phyloP scores from a whole-genome alignment of 2,888 invertebrate species.

The Lampropteryx suffumata region DNA sequence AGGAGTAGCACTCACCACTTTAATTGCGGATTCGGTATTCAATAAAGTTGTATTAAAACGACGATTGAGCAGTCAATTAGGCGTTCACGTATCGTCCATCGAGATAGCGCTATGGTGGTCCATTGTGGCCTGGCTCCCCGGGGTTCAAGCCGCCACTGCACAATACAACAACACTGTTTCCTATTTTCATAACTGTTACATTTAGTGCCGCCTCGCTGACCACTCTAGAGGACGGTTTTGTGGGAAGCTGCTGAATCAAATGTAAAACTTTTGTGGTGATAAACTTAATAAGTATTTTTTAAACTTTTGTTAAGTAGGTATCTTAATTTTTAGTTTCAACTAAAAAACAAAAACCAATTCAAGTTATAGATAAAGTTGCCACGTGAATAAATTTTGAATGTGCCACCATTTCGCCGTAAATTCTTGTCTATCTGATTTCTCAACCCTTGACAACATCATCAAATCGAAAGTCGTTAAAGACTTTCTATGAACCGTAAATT shows the following conservation, averaged over 20 bases:
- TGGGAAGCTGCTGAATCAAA: constrained; percentile 62
- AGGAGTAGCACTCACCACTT: constrained; percentile 35
- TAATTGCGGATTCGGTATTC: constrained; percentile 49
- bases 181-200: constrained; percentile 73
- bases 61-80: constrained; percentile 80
- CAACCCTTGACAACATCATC: constrained; percentile 41
- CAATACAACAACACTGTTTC: constrained; percentile 70
- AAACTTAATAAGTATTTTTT: no score
- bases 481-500: constrained; percentile 54
- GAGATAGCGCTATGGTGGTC: constrained; percentile 79
- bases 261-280: constrained; percentile 14
- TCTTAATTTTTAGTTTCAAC: not conserved
- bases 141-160: constrained; percentile 55
- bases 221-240: constrained; percentile 64
- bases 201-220: constrained; percentile 72
- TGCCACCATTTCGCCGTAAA: constrained; percentile 39
- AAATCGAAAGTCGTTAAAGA: constrained; percentile 54
- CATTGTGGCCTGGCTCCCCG: constrained; percentile 73
- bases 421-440: constrained; percentile 35
- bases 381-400: constrained; percentile 28
- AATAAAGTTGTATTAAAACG: constrained; percentile 77
- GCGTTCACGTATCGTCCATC: constrained; percentile 77
- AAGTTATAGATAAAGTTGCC: no score
- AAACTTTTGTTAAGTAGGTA: not conserved
- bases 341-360: no score